phyloP scores from a whole-genome alignment of 2,797 vertebrate species.

The Sebastes oblongus region DNA sequence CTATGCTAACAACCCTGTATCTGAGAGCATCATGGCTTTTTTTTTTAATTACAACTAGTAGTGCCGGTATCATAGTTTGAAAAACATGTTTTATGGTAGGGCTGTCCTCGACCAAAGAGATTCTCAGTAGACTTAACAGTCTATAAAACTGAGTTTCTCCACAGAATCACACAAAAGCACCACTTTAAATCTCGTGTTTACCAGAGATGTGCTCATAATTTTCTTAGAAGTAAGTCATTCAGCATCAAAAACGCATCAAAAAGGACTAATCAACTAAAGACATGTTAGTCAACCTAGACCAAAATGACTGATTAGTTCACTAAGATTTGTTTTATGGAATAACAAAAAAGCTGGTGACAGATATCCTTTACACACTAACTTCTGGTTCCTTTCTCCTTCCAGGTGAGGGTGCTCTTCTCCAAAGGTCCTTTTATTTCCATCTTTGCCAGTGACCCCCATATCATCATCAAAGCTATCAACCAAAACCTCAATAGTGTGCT shows the following conservation, averaged over 20 bases:
- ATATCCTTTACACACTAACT: not conserved
- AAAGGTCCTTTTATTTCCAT: conserved; percentile 99
- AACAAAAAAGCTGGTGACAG: not conserved
- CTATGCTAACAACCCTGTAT: not conserved
- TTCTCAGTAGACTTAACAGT: too few relatives aligned
- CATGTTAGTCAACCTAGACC: too few relatives aligned
- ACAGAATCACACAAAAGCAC: too few relatives aligned
- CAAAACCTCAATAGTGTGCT: conserved; percentile 98
- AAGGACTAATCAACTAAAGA: too few relatives aligned
- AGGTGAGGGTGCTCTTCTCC: conserved; percentile 97
- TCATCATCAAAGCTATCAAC: conserved; percentile 99
- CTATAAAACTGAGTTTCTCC: too few relatives aligned
- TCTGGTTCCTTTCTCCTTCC: conserved; percentile 10
- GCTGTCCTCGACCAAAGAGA: too few relatives aligned
- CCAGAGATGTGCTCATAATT: too few relatives aligned
- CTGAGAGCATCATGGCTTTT: not conserved
- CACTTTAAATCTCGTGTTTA: too few relatives aligned
- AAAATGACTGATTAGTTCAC: too few relatives aligned
- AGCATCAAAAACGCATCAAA: too few relatives aligned
- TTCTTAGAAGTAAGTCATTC: too few relatives aligned
- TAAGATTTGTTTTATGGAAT: not conserved
- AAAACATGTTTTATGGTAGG: not conserved
- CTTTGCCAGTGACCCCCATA: conserved; percentile 98
- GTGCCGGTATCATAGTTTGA: not conserved
- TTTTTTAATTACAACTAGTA: not conserved